A percentile compares a stretch with the other conserved stretches of the same genome.
These are phyloP conservation scores for Nephrotoma appendiculata DNA, from an alignment of 2,888 invertebrate genomes.

Conservation along the genomic window DNA sequence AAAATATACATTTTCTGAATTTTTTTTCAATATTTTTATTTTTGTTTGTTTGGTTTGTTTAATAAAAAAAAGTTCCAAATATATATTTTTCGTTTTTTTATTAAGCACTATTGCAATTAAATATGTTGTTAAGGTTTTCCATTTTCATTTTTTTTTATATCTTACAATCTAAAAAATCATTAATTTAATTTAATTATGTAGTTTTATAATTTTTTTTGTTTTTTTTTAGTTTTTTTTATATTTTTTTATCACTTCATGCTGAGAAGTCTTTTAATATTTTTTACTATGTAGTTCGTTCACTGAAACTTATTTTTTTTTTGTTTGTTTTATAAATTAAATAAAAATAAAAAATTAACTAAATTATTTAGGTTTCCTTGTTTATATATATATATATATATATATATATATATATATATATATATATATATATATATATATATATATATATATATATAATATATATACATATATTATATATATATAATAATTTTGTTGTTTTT, in stretches of 20 bases:
- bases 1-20: background rate
- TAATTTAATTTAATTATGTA: background rate
- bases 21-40: background rate
- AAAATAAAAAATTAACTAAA: background rate
- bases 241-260: background rate
- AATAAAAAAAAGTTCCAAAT: background rate
- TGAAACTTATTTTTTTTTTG: background rate
- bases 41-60: background rate
- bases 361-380: background rate
- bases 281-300: background rate
- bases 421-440: no score
- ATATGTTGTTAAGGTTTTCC: background rate
- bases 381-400: background rate
- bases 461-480: no score
- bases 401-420: no score
- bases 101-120: slow-evolving; percentile 3
- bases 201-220: background rate
- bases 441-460: no score
- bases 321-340: background rate
- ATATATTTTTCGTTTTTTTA: background rate
- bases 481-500: background rate
- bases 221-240: background rate
- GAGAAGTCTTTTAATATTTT: background rate
- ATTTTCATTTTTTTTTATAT: background rate
- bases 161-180: background rate